Conservation (phyloP, 2,113 vertebrate species). For the Vireo altiloquus region DNA sequence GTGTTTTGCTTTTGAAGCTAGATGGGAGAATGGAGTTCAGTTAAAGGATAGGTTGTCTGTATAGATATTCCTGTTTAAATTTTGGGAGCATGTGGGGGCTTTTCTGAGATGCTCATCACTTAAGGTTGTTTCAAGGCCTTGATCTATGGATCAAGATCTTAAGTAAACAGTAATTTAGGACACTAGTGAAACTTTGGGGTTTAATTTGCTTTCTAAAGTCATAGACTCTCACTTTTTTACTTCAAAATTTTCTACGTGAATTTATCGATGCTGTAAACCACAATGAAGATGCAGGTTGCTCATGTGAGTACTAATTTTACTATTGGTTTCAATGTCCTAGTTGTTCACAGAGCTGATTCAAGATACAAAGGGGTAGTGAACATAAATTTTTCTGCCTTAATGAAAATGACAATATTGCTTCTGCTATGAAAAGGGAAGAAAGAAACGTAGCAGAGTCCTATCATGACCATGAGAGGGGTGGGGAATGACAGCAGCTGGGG, state of each 20-base stretch:
- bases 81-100: neutral
- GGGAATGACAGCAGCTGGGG: neutral
- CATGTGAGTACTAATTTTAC: neutral
- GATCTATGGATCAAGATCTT: neutral
- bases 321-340: neutral
- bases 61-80: neutral
- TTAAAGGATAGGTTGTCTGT: neutral
- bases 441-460: neutral
- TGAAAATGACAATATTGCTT: neutral
- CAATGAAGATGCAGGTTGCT: neutral
- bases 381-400: neutral
- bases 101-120: neutral
- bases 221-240: neutral
- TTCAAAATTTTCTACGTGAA: neutral
- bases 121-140: neutral
- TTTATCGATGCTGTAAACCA: neutral
- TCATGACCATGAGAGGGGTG: accelerated
- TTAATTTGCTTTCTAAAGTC: neutral
- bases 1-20: neutral
- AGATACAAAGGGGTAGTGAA: neutral
- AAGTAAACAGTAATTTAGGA: neutral
- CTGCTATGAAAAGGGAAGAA: neutral
- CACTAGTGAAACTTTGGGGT: neutral
- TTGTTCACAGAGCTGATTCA: neutral
- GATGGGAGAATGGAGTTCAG: neutral